These are phyloP conservation scores for Ormyrus thymus DNA, from an alignment of 2,888 invertebrate genomes.

Conservation along the genomic window DNA sequence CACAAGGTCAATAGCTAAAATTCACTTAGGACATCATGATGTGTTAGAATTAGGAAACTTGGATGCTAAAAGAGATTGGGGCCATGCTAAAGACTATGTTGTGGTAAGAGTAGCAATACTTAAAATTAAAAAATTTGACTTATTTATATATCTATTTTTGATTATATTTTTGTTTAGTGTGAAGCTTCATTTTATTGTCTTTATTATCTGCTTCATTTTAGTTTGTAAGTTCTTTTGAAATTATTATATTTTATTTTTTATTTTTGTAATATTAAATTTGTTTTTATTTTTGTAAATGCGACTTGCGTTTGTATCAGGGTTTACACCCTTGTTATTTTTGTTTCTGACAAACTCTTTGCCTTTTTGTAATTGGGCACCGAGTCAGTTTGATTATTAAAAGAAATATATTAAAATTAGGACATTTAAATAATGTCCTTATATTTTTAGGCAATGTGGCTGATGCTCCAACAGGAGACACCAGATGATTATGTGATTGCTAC, in stretches of 20 bases:
- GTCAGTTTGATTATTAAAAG: not conserved
- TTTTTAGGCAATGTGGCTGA: conserved; percentile 97
- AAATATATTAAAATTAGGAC: not conserved
- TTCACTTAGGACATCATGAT: conserved; percentile 90
- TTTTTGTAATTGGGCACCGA: no score
- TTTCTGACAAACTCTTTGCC: no score
- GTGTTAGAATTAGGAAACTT: conserved; percentile 93
- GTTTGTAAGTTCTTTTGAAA: not conserved
- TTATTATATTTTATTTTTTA: not conserved
- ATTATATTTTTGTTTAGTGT: not conserved
- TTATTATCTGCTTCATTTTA: not conserved
- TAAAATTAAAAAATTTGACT: conserved; percentile 22
- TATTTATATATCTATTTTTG: conserved; percentile 13
- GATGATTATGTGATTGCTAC: conserved; percentile 99
- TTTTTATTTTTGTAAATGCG: no score
- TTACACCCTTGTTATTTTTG: no score
- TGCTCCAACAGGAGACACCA: conserved; percentile 93
- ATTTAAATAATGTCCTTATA: conserved; percentile 21
- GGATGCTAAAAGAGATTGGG: conserved; percentile 98
- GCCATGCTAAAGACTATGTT: conserved; percentile 96
- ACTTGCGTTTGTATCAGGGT: no score
- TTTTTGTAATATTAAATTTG: not conserved
- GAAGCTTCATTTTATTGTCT: not conserved
- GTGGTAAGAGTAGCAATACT: conserved; percentile 78
- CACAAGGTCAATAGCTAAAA: conserved; percentile 97